These are phyloP conservation scores for Lichenostomus cassidix DNA, from an alignment of 2,113 vertebrate genomes.

Conservation along the genomic window DNA sequence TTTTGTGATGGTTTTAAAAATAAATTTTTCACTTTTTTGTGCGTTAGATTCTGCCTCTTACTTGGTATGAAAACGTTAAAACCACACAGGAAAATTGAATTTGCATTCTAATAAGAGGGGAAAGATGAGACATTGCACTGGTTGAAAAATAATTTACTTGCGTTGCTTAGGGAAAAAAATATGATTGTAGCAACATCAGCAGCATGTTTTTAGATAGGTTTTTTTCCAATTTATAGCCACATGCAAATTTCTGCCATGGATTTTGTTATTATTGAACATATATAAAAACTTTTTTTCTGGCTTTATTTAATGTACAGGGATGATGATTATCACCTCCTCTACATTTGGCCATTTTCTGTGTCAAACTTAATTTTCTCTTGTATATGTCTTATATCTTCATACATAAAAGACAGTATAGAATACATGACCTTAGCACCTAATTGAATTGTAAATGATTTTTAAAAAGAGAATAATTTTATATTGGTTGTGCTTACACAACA, in stretches of 20 bases:
- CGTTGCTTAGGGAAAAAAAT: background rate
- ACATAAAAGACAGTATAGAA: background rate
- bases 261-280: background rate
- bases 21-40: background rate
- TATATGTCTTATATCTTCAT: background rate
- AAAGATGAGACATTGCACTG: background rate
- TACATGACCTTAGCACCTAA: background rate
- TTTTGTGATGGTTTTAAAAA: background rate
- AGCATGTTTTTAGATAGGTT: background rate
- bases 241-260: background rate
- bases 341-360: background rate
- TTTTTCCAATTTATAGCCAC: background rate
- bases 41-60: background rate
- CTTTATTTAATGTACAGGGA: background rate
- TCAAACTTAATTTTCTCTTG: background rate
- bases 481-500: background rate
- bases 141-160: background rate
- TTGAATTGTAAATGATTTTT: background rate
- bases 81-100: background rate
- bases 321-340: background rate
- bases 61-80: background rate
- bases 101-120: background rate
- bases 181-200: fast-evolving
- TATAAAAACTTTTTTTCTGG: background rate
- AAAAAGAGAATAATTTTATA: background rate